Evolutionary conservation across 1,140 invertebrate species (phyloP), one percentile per base, ranked within the genome.

Genomic region (Brachionus manjavacas): DNA sequence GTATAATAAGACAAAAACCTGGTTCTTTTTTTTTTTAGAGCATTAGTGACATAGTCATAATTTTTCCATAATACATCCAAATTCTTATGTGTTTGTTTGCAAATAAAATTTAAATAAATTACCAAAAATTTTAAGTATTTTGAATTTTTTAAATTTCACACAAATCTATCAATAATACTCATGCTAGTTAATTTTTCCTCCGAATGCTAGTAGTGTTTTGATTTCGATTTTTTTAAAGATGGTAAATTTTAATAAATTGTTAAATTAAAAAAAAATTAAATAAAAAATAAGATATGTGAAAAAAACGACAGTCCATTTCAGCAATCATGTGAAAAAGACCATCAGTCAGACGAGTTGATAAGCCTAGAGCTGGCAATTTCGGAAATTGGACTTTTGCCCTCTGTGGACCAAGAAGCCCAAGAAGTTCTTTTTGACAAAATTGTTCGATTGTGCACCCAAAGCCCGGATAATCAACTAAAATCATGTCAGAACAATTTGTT

Each of bases 401-500:
- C 16, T 39, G 20, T 81, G 79, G 25, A 81, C 23, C 7, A 41
- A 11, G 39, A 16, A 8, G 79, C 64, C 4, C 79, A 81, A 46
- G n/a, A 20, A 23, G 16, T 64, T 20, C n/a, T 39, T 7, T 35
- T 81, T 43, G 60, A 64, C 25, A 81, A 81, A 52, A 81, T 81
- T 31, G 14, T 9, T 14, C 52, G 52, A 25, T 20, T 81, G 23
- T 64, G 49, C 14, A 64, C 79, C 6, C 52, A 20, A 3, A 81
- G 7, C 20, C 8, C n/a, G 6, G 35, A 46, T 4, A 68, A 81
- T 60, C 79, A 68, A 23, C 52, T 81, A n/a, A 81, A 64, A 23
- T 60, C 79, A 3, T 81, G 79, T 25, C 55, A 81, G 43, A 81
- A 81, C 12, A 46, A 25, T 14, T 46, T 81, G 4, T 14, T 81